These are phyloP conservation scores for Andrena trimmerana DNA, from an alignment of 2,888 invertebrate species.

Conservation along the genomic window DNA sequence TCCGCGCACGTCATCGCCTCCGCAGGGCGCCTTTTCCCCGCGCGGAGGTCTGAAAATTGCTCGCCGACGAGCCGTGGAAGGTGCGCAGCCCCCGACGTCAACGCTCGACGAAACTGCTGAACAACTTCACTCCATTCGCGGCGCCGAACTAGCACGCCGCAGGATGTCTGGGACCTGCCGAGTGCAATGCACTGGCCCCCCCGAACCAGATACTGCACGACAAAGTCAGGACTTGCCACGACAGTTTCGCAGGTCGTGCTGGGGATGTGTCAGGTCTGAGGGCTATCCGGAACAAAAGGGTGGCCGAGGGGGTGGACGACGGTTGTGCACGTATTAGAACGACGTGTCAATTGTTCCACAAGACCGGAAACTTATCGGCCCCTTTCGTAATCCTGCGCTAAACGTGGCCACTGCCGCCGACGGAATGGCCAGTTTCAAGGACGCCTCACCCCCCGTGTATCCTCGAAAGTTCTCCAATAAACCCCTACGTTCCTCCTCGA, in stretches of 20 bases:
- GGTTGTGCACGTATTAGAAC: conserved; percentile 70
- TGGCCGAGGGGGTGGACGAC: conserved; percentile 8
- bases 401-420: conserved; percentile 46
- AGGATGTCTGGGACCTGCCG: conserved; percentile 54
- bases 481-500: conserved; percentile 11
- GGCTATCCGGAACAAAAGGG: conserved; percentile 39
- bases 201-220: conserved; percentile 67
- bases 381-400: conserved; percentile 65
- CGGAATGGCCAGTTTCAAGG: conserved; percentile 63
- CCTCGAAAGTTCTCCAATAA: conserved; percentile 63
- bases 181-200: conserved; percentile 49
- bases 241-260: conserved; percentile 72
- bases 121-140: conserved; percentile 70
- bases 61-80: conserved; percentile 29
- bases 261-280: conserved; percentile 63
- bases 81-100: conserved; percentile 55
- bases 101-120: conserved; percentile 56
- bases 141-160: conserved; percentile 47
- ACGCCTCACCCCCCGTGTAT: conserved; percentile 28
- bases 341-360: conserved; percentile 77
- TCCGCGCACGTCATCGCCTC: conserved; percentile 10
- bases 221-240: conserved; percentile 75
- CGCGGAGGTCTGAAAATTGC: conserved; percentile 55
- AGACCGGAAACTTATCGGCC: conserved; percentile 73
- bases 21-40: conserved; percentile 26